Percentiles rank a stretch among this genome's conserved stretches.
phyloP scores from a whole-genome alignment of 2,888 invertebrate genomes.

The Urechis unicinctus region DNA sequence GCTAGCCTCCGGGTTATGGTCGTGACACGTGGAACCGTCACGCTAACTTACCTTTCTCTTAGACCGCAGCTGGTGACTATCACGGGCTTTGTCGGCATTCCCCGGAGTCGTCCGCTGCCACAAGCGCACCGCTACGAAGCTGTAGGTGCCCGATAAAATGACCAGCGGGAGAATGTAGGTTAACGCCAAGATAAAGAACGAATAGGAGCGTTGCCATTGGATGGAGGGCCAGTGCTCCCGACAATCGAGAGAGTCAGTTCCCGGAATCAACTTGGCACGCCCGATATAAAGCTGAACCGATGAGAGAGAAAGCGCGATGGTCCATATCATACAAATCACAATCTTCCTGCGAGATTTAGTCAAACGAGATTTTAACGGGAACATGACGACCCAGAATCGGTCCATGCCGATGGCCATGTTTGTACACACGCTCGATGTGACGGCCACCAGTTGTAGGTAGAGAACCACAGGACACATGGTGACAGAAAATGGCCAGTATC shows the following conservation, averaged over 20 bases:
- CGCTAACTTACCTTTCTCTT: conserved; percentile 54
- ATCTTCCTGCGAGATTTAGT: conserved; percentile 48
- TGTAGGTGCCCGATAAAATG: conserved; percentile 50
- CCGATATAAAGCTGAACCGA: conserved; percentile 47
- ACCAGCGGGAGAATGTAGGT: conserved; percentile 49
- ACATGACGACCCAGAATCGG: conserved; percentile 42
- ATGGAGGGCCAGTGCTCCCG: conserved; percentile 35
- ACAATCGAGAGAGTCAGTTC: conserved; percentile 13
- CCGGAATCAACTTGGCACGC: conserved; percentile 14
- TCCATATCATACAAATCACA: conserved; percentile 51
- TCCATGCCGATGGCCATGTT: conserved; percentile 54
- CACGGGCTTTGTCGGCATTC: conserved; percentile 50
- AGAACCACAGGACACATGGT: conserved; percentile 54
- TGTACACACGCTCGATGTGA: conserved; percentile 52
- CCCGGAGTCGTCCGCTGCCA: conserved; percentile 52
- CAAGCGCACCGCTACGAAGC: conserved; percentile 49
- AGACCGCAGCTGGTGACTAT: conserved; percentile 47
- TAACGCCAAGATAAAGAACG: conserved; percentile 32
- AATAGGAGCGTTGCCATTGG: conserved; percentile 30
- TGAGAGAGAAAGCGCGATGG: conserved; percentile 43
- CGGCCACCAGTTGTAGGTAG: conserved; percentile 53
- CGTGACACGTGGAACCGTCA: too few relatives aligned
- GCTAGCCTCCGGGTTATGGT: too few relatives aligned
- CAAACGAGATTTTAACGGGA: conserved; percentile 45
- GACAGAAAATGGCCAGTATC: conserved; percentile 53